Conservation (phyloP, 2,888 invertebrate genomes). For the Cheilosia vernalis region DNA sequence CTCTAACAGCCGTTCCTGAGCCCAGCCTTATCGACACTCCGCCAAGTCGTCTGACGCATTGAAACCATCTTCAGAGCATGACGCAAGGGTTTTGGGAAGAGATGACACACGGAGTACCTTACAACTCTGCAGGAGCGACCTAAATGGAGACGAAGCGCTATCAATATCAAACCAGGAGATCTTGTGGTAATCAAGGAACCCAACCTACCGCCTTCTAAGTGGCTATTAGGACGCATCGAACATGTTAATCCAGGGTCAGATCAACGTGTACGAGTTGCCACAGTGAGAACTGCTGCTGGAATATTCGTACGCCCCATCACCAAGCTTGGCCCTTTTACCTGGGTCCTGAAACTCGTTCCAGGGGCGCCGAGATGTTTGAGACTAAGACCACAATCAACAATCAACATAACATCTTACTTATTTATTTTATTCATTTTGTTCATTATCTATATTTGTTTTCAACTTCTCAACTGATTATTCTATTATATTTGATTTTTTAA, state of each 20-base stretch:
- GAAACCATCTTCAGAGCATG: constrained; percentile 5
- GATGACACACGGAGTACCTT: constrained; percentile 7
- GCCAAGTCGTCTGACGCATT: too few species aligned
- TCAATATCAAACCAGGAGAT: background rate
- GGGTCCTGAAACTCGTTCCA: constrained; percentile 6
- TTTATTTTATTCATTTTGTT: too few species aligned
- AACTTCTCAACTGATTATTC: too few species aligned
- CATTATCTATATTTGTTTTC: too few species aligned
- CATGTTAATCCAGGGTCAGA: background rate
- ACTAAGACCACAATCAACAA: too few species aligned
- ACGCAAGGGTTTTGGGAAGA: background rate
- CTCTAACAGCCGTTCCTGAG: too few species aligned
- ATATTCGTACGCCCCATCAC: background rate
- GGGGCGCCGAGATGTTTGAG: too few species aligned
- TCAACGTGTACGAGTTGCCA: background rate
- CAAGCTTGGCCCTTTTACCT: background rate
- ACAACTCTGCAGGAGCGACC: background rate
- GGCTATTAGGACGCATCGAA: background rate
- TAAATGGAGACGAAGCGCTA: background rate
- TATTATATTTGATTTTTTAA: too few species aligned
- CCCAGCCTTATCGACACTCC: too few species aligned
- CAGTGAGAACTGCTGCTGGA: background rate
- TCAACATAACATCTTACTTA: too few species aligned
- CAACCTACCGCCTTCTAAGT: background rate
- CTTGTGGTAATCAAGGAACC: background rate